Percentiles rank a stretch among this genome's conserved stretches.
Evolutionary conservation across 2,797 vertebrate genomes (phyloP).

Genomic region (Sebastes cheni): DNA sequence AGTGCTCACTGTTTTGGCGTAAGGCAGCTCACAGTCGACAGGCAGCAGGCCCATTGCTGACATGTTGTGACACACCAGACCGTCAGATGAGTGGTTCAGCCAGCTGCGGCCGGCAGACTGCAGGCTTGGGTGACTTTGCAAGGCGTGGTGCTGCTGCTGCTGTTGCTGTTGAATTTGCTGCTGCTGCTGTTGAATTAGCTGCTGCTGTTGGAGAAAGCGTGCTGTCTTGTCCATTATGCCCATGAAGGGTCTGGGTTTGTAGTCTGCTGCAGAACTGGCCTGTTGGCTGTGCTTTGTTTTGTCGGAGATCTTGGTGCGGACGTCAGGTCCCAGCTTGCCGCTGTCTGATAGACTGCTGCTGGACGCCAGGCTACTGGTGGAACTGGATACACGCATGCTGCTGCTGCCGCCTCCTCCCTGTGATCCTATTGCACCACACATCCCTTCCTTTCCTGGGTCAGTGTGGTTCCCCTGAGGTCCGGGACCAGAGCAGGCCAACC

Average conservation of each 20-base stretch:
- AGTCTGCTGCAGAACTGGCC: slow-evolving; percentile 75
- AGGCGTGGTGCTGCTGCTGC: slow-evolving; percentile 53
- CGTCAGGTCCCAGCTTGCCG: slow-evolving; percentile 87
- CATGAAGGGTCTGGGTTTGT: slow-evolving; percentile 95
- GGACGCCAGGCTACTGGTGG: slow-evolving; percentile 89
- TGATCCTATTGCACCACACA: slow-evolving; percentile 29
- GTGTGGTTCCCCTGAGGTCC: slow-evolving; percentile 54
- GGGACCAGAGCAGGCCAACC: slow-evolving; percentile 58
- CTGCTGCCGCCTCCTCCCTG: slow-evolving; percentile 73
- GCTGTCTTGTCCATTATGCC: slow-evolving; percentile 95
- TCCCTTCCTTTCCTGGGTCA: slow-evolving; percentile 70
- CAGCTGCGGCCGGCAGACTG: slow-evolving; percentile 79
- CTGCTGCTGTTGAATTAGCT: slow-evolving; percentile 45
- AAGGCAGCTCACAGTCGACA: slow-evolving; percentile 80
- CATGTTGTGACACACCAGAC: slow-evolving; percentile 64
- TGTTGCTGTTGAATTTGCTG: slow-evolving; percentile 6
- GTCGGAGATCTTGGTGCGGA: slow-evolving; percentile 87
- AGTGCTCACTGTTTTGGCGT: slow-evolving; percentile 78
- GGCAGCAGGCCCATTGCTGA: slow-evolving; percentile 73
- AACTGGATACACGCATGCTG: slow-evolving; percentile 84
- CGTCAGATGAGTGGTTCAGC: slow-evolving; percentile 85
- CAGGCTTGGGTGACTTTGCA: slow-evolving; percentile 65
- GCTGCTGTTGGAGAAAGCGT: slow-evolving; percentile 78
- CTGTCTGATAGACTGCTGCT: slow-evolving; percentile 89
- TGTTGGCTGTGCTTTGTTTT: slow-evolving; percentile 76